Conservation (phyloP, 2,113 vertebrate genomes). For the Recurvirostra avosetta region DNA sequence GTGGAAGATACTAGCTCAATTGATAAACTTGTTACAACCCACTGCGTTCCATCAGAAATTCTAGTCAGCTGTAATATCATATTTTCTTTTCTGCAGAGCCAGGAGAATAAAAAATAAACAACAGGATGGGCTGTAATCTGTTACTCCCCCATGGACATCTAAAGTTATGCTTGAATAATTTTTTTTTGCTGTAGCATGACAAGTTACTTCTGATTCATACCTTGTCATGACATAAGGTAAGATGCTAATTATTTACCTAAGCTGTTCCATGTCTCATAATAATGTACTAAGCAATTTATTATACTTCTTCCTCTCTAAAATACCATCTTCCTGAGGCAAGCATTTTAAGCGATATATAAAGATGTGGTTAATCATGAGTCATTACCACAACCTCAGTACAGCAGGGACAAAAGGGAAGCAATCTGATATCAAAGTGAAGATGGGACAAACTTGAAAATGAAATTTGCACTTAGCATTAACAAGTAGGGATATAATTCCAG, state of each 20-base stretch:
- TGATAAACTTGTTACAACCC: neutral
- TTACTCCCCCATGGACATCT: neutral
- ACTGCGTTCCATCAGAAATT: neutral
- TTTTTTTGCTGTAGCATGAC: neutral
- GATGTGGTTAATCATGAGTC: neutral
- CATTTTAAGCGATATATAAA: neutral
- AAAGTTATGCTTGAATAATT: neutral
- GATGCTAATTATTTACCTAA: neutral
- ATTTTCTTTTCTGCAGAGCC: neutral
- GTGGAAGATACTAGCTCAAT: neutral
- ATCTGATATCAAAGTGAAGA: neutral
- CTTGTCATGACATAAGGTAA: neutral
- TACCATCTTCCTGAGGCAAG: neutral
- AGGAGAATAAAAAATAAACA: neutral
- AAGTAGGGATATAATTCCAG: neutral
- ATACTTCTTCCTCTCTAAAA: neutral
- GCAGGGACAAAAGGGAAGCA: neutral
- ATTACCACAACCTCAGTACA: neutral
- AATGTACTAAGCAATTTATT: neutral
- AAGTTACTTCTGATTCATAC: neutral
- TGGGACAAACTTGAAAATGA: neutral
- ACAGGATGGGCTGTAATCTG: neutral
- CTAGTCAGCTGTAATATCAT: neutral
- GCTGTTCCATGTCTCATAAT: neutral
- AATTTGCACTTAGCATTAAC: neutral